Evolutionary conservation across 2,797 vertebrate species (phyloP), one percentile per base, ranked within the genome.

Genomic region (Sebastes hopkinsi): DNA sequence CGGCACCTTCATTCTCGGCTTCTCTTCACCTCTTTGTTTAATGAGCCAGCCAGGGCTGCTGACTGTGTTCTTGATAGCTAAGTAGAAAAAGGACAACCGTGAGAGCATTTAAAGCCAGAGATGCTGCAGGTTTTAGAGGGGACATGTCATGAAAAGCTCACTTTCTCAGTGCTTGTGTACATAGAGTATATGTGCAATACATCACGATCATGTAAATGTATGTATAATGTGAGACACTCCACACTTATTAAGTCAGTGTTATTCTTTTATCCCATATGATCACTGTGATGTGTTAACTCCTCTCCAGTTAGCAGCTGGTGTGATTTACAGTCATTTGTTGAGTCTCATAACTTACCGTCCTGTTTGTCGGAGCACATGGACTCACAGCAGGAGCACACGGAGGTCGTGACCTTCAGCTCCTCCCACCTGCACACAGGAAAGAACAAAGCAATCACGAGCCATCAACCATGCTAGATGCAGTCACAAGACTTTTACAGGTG

Each of bases 321-420:
- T 25, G 29, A 6, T n/a, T 50, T 59, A 30, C 12, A 32, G 5
- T 30, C 3, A 32, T 36, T 54, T 58, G 46, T 54, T 66, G 9
- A 38, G 23, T 56, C 2, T n/a, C 25, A 50, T 8, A 36, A 90
- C 93, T 93, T 78, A 94, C 94, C 11, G 18, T 27, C 3, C 6
- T 67, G 64, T 14, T 4, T 2, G 27, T 72, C 38, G 0, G 25
- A 61, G 81, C 95, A 96, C 2, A 30, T 56, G 13, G 85, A 89
- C 29, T 91, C 84, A 87, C 95, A 95, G 81, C 94, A 94, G 72
- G 72, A 81, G 73, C 95, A 95, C 0, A 92, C 70, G 3, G 88
- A 87, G 1, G 32, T 6, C 1, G 65, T n/a, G 8, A 76, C 73
- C 5, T 84, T 38, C 30, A 95, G 80, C 86, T 95, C 94, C 72